These are phyloP conservation scores for Dicycla oo DNA, from an alignment of 2,888 invertebrate species.

Conservation along the genomic window DNA sequence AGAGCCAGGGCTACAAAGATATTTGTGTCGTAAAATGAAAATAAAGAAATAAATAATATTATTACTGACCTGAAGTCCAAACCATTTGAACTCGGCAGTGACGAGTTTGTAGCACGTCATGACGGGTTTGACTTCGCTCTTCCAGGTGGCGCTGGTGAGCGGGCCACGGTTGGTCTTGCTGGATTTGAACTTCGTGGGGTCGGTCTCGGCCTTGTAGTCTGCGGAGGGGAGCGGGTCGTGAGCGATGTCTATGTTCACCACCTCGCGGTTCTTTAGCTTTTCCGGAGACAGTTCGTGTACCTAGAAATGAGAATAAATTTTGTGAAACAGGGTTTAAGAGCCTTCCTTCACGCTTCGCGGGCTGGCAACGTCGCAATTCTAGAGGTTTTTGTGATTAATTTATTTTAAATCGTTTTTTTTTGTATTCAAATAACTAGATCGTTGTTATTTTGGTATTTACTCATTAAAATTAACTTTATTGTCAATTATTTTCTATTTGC, in stretches of 20 bases:
- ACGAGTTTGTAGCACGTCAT: conserved; percentile 99
- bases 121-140: conserved; percentile 94
- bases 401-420: no score
- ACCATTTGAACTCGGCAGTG: conserved; percentile 99
- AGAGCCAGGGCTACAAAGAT: no score
- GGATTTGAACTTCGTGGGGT: conserved; percentile 95
- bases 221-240: conserved; percentile 95
- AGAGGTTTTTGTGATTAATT: no score
- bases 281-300: conserved; percentile 98
- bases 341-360: no score
- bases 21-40: no score
- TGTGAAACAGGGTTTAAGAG: neutral
- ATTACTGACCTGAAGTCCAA: conserved; percentile 94
- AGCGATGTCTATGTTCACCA: conserved; percentile 98
- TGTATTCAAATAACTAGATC: no score
- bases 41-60: no score
- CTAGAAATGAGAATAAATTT: conserved; percentile 85
- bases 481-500: no score
- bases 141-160: conserved; percentile 95
- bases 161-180: conserved; percentile 98
- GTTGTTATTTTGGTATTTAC: no score
- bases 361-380: no score
- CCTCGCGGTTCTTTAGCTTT: conserved; percentile 96
- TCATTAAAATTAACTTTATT: no score
- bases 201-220: conserved; percentile 95